Base-by-base conservation (phyloP, 2,888 invertebrate species). In the Atherix ibis region DNA sequence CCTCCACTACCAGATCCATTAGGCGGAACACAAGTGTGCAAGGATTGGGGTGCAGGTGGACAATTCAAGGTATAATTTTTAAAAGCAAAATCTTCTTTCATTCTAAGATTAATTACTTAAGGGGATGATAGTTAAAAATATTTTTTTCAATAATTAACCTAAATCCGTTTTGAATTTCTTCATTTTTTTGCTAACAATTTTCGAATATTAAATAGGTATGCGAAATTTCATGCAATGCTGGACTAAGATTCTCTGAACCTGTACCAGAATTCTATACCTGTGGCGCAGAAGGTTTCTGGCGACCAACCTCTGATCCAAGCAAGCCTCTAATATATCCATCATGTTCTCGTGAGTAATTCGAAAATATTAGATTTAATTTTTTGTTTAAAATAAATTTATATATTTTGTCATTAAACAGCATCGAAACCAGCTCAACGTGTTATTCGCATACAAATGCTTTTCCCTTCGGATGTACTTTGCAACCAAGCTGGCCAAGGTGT, bases 211-310 rank as follows among this genome's bases (percentile, higher is more conserved):
- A 31, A n/a, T 33, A 44, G 44, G 84, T 92, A 2, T 95, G 94
- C 56, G 88, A 89, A 60, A 89, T 91, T 39, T 70, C 75, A 31
- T 91, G 91, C 50, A 82, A 85, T 45, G 62, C 73, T 37, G 85
- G 87, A n/a, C 64, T 88, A 5, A 68, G 82, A 44, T 97, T 97
- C 66, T 89, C 92, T 0, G 83, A 88, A 53, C 74, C 77, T 36
- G 84, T 92, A n/a, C 92, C 95, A 2, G 82, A 85, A 45, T 95
- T 95, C 68, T 97, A 92, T 58, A 89, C 89, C 2, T 97, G 97
- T 53, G 94, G 92, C n/a, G 85, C 84, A 34, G 94, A 95, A 73
- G 97, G 95, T 26, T 85, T 89, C 62, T 97, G 95, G 97, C 70
- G 91, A 46, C 94, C 94, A 32, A 87, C 85, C 1, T 66, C 64